Evolutionary conservation across 2,888 invertebrate genomes (phyloP).

Genomic region (Drosophila niveifrons): DNA sequence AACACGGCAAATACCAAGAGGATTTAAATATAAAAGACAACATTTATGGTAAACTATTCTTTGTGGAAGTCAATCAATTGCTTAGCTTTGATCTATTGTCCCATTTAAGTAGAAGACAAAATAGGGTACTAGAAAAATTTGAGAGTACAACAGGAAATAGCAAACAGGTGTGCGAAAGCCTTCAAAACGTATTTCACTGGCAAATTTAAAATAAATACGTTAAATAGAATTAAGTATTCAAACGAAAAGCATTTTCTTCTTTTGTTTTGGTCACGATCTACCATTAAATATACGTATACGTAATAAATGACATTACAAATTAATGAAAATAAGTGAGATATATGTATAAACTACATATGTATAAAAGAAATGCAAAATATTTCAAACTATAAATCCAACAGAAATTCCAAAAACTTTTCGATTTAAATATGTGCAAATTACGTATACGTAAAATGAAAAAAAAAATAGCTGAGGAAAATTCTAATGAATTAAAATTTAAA

Average conservation of each 20-base stretch:
- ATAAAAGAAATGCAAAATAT: neutral
- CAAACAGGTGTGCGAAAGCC: neutral
- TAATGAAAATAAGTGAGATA: neutral
- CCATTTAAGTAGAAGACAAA: neutral
- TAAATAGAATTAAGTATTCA: neutral
- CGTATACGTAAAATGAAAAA: constrained; percentile 32
- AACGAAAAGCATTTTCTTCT: neutral
- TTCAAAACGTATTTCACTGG: neutral
- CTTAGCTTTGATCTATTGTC: neutral
- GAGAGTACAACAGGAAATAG: neutral
- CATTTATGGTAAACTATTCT: neutral
- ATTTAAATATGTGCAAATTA: constrained; percentile 12
- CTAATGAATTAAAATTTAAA: neutral
- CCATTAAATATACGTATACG: neutral
- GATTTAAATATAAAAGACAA: neutral
- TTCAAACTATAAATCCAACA: neutral
- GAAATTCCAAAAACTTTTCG: neutral
- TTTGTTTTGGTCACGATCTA: neutral
- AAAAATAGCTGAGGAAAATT: neutral
- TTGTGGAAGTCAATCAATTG: neutral
- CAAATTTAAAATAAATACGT: neutral
- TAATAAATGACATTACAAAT: neutral
- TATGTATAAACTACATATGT: neutral
- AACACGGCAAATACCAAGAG: neutral
- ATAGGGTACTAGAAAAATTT: neutral